Evolutionary conservation across 1,140 invertebrate species (phyloP).

Genomic region (Drosophila lowei): DNA sequence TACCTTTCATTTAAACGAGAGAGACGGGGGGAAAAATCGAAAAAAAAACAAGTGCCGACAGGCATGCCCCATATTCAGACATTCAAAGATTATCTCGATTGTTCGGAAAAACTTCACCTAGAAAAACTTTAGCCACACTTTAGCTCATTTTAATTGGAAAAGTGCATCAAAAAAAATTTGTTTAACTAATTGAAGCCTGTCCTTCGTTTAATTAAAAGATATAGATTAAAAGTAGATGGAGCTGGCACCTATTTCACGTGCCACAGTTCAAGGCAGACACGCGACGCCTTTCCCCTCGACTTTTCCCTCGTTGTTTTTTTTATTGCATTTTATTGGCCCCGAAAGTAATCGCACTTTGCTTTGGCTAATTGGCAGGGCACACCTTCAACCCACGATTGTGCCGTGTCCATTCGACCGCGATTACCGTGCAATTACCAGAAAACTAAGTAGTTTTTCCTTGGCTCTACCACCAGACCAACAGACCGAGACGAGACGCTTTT

Average conservation of each 20-base stretch:
- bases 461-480: constrained; percentile 5
- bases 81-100: constrained; percentile 20
- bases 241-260: constrained; percentile 42
- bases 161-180: constrained; percentile 31
- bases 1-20: constrained; percentile 23
- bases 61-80: constrained; percentile 38
- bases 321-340: constrained; percentile 23
- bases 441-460: constrained; percentile 38
- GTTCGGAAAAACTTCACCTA: constrained; percentile 15
- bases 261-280: constrained; percentile 12
- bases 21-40: neutral
- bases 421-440: constrained; percentile 49
- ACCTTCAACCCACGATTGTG: constrained; percentile 60
- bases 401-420: constrained; percentile 56
- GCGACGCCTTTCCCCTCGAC: constrained; percentile 23
- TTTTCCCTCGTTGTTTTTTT: constrained; percentile 2
- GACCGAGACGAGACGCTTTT: constrained; percentile 13
- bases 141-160: constrained; percentile 31
- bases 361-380: constrained; percentile 58
- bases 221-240: constrained; percentile 23
- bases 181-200: constrained; percentile 48
- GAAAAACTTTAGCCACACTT: constrained; percentile 18
- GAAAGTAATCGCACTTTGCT: constrained; percentile 50
- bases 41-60: constrained; percentile 28
- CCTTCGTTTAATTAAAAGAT: constrained; percentile 40